phyloP scores from a whole-genome alignment of 35 echinoderm and acorn worm genomes.

The Lytechinus pictus region DNA sequence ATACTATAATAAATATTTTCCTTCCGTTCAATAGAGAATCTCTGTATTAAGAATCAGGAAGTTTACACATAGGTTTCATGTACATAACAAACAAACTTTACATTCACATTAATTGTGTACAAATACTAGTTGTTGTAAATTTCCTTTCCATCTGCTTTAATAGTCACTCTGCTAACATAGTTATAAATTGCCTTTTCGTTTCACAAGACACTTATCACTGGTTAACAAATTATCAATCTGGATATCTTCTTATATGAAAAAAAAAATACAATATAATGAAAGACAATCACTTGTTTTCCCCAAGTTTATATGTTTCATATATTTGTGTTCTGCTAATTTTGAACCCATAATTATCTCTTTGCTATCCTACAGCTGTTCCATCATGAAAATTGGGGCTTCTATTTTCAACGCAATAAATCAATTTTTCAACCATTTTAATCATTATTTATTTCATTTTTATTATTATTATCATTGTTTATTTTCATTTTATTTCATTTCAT shows the following conservation, averaged over 20 bases:
- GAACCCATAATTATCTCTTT: not conserved
- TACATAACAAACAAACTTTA: not conserved
- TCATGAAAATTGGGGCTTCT: too few relatives aligned
- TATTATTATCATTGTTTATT: too few relatives aligned
- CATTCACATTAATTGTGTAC: not conserved
- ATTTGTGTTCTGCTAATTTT: not conserved
- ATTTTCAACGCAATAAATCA: too few relatives aligned
- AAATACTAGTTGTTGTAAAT: not conserved
- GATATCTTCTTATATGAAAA: not conserved
- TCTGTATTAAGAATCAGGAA: too few relatives aligned
- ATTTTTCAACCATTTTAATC: too few relatives aligned
- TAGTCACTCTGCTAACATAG: not conserved
- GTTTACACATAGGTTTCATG: not conserved
- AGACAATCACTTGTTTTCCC: not conserved
- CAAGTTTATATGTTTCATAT: not conserved
- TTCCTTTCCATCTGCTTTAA: not conserved
- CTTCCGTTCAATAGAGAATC: too few relatives aligned
- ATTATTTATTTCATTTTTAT: too few relatives aligned
- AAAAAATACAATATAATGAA: too few relatives aligned
- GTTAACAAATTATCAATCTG: not conserved
- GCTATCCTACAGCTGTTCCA: not conserved
- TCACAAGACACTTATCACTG: not conserved
- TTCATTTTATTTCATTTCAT: too few relatives aligned
- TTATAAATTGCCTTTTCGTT: not conserved
- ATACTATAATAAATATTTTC: not conserved